Evolutionary conservation across 2,797 vertebrate genomes (phyloP).

Genomic region (Hoplostethus mediterraneus): DNA sequence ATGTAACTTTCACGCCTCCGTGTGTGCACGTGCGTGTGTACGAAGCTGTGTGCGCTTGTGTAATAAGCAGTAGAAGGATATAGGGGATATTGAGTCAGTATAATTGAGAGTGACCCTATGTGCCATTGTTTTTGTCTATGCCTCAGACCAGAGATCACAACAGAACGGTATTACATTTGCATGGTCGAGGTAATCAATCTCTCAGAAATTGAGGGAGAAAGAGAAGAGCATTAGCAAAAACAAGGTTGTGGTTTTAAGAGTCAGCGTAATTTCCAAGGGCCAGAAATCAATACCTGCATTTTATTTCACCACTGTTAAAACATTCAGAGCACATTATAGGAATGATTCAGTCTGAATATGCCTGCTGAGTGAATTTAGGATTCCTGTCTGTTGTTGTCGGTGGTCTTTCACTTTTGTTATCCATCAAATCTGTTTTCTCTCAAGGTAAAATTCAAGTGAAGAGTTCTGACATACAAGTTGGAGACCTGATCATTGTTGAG

Average conservation of each 20-base stretch:
- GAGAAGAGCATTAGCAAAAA: conserved; percentile 19
- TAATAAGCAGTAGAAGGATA: background rate
- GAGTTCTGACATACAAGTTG: conserved; percentile 99
- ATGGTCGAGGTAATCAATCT: conserved; percentile 60
- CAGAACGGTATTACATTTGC: conserved; percentile 60
- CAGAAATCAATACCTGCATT: conserved; percentile 51
- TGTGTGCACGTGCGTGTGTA: conserved; percentile 15
- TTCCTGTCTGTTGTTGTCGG: background rate
- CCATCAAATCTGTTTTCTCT: background rate
- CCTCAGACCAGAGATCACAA: conserved; percentile 62
- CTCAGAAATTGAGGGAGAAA: conserved; percentile 37
- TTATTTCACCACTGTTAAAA: conserved; percentile 47
- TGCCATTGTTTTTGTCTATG: conserved; percentile 58
- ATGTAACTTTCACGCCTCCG: conserved; percentile 24
- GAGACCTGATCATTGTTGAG: conserved; percentile 98
- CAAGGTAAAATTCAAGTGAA: conserved; percentile 95
- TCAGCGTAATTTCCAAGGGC: conserved; percentile 40
- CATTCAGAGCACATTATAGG: conserved; percentile 7
- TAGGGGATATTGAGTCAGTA: conserved; percentile 52
- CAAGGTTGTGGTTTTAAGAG: conserved; percentile 54
- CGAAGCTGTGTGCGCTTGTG: background rate
- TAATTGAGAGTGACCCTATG: conserved; percentile 64
- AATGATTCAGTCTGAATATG: background rate
- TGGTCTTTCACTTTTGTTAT: background rate
- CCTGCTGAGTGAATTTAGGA: background rate